These are phyloP conservation scores for Patiria miniata DNA, from an alignment of 35 echinoderm and acorn worm genomes.

Conservation along the genomic window DNA sequence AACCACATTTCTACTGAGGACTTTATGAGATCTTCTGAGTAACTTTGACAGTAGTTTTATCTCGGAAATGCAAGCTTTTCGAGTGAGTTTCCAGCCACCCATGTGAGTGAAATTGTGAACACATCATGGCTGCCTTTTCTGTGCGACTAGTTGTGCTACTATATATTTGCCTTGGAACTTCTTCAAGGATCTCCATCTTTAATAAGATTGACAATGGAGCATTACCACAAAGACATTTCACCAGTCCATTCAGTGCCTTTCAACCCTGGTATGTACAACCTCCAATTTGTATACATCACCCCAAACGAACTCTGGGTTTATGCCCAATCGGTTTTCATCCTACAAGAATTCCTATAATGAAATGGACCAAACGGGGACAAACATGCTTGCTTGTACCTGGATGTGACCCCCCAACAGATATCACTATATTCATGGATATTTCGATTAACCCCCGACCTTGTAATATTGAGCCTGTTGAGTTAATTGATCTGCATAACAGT, in stretches of 20 bases:
- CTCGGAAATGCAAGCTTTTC: background rate
- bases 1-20: background rate
- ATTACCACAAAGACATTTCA: background rate
- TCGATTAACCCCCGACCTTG: background rate
- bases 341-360: background rate
- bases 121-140: background rate
- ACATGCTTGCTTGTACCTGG: no score
- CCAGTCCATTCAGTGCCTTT: background rate
- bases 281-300: background rate
- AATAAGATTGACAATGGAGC: background rate
- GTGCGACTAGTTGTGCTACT: background rate
- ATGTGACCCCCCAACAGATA: no score
- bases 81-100: background rate
- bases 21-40: background rate
- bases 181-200: background rate
- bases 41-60: background rate
- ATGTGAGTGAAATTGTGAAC: background rate
- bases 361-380: background rate
- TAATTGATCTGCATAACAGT: no score
- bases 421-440: background rate
- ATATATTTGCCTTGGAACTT: background rate
- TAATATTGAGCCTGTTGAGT: no score
- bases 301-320: background rate
- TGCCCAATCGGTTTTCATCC: background rate
- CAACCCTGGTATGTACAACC: background rate